Conservation (phyloP, 2,797 vertebrate genomes). For the Eulemur mongoz region DNA sequence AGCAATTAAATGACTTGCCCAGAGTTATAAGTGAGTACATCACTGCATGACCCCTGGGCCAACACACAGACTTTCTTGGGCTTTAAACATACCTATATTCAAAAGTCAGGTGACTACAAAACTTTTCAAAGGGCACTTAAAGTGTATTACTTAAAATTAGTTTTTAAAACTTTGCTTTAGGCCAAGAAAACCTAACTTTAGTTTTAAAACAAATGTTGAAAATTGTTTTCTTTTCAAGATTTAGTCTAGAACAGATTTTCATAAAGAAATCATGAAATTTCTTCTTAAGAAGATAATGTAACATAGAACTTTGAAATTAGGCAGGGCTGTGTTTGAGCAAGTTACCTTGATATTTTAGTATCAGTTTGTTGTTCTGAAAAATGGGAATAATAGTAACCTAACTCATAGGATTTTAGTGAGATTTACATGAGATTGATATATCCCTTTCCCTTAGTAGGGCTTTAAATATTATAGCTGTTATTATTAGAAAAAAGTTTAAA, state of each 20-base stretch:
- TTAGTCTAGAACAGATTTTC: background rate
- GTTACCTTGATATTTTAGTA: background rate
- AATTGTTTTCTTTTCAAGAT: background rate
- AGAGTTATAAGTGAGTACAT: background rate
- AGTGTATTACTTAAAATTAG: background rate
- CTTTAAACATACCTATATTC: background rate
- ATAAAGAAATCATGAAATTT: background rate
- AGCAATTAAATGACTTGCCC: background rate
- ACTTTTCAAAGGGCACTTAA: background rate
- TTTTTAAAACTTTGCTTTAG: constrained; percentile 31
- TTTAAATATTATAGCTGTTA: background rate
- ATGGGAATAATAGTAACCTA: background rate
- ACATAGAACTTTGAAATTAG: constrained; percentile 3
- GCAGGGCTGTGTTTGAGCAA: background rate
- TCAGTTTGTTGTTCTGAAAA: constrained; percentile 21
- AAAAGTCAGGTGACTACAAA: background rate
- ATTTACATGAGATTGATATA: background rate
- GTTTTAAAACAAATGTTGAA: constrained; percentile 45
- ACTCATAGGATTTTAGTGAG: background rate
- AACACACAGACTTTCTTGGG: background rate
- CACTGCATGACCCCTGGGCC: background rate
- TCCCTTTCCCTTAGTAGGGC: background rate
- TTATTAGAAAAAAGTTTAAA: background rate
- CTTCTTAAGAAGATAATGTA: constrained; percentile 11
- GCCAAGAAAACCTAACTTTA: background rate